Evolutionary conservation across 92 coral and sea anemone species (phyloP).

Genomic region (Zoanthus gigantus): DNA sequence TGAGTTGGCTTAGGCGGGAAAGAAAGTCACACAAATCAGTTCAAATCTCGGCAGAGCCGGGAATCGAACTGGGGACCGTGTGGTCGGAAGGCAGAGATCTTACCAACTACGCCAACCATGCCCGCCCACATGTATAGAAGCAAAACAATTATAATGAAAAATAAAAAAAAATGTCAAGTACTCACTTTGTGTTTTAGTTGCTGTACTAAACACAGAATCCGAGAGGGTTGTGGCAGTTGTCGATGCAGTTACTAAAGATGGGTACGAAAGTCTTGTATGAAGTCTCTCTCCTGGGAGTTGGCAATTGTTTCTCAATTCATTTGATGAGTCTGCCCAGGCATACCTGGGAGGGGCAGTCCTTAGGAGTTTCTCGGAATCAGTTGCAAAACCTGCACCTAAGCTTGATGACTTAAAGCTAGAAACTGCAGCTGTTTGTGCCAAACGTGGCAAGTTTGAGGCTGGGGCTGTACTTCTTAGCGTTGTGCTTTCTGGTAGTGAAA

Average conservation of each 20-base stretch:
- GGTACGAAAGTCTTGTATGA: constrained; percentile 5
- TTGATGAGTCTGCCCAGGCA: constrained; percentile 40
- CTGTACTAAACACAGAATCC: constrained; percentile 63
- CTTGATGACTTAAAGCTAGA: neutral
- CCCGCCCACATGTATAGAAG: no score
- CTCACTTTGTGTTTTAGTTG: constrained; percentile 57
- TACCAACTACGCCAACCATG: no score
- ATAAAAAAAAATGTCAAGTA: neutral
- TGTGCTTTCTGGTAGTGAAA: neutral
- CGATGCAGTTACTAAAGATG: constrained; percentile 28
- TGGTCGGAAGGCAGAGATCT: no score
- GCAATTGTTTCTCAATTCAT: constrained; percentile 14
- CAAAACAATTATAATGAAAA: no score
- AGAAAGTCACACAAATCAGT: no score
- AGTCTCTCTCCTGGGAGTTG: neutral
- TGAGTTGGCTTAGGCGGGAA: no score
- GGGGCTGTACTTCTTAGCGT: constrained; percentile 16
- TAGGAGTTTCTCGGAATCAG: constrained; percentile 5
- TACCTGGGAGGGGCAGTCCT: constrained; percentile 29
- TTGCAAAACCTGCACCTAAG: neutral
- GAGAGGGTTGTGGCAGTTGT: constrained; percentile 56
- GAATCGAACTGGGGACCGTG: no score
- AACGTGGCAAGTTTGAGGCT: neutral
- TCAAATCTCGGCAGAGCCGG: no score
- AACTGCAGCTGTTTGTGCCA: neutral